Conservation (phyloP, 2,113 vertebrate genomes). For the Ornithorhynchus anatinus region DNA sequence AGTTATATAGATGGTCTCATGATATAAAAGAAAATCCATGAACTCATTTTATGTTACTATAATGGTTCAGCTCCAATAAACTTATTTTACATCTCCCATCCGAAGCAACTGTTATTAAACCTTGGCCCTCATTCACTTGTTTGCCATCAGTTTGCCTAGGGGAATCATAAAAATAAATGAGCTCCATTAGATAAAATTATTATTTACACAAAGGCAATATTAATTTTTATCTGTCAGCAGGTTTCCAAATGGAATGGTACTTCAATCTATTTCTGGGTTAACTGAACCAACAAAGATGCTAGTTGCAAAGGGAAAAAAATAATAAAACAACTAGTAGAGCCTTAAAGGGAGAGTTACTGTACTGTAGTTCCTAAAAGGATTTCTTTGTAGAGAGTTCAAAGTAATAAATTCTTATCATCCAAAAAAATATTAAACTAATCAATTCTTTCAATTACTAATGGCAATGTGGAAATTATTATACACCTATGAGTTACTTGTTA, state of each 20-base stretch:
- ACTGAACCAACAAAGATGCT: background rate
- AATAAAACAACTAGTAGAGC: background rate
- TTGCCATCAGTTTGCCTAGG: background rate
- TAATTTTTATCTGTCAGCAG: background rate
- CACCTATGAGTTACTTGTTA: background rate
- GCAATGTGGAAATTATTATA: rapidly evolving
- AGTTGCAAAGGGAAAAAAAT: background rate
- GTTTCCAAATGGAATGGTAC: background rate
- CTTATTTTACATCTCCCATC: background rate
- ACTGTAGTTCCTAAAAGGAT: background rate
- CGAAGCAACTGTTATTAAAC: background rate
- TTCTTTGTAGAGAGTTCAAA: background rate
- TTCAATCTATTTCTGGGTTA: background rate
- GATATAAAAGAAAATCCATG: background rate
- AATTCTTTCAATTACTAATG: conserved; percentile 4
- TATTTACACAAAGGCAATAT: background rate
- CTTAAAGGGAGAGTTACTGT: background rate
- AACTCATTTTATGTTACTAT: background rate
- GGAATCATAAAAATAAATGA: conserved; percentile 21
- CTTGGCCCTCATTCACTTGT: background rate
- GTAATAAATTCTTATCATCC: background rate
- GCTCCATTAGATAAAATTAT: background rate
- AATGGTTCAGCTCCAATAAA: background rate
- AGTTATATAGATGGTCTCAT: background rate
- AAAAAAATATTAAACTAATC: conserved; percentile 9